Evolutionary conservation across 2,888 invertebrate genomes (phyloP), one percentile per base, ranked within the genome.

Genomic region (Masnerella sp.): DNA sequence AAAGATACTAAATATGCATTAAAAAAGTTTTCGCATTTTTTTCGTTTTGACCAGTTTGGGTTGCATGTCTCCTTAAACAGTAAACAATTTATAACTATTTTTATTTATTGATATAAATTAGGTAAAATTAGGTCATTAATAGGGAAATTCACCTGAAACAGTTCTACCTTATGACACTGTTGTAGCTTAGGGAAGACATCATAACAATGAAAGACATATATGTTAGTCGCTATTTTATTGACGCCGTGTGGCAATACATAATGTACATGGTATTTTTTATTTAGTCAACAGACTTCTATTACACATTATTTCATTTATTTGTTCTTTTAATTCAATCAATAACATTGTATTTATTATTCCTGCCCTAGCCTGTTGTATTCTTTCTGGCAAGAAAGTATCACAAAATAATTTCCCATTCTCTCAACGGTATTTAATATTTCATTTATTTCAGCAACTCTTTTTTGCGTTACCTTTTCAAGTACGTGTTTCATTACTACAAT

Each of bases 311-410:
- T 61, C 47, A 45, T 67, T 75, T 52, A 72, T 49, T 77, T 77
- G 22, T 38, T 28, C 71, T 58, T 84, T 84, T 84, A 82, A 79
- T 83, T 80, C 82, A 83, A 84, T 85, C 79, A 82, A 80, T 86
- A 86, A 86, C 84, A 87, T 85, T 81, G 81, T 82, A 81, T 83
- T 83, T 80, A 80, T 80, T 80, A 78, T 81, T 83, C 80, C 79
- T 78, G 81, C 79, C 77, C 82, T 82, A 85, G 86, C 83, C 83
- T 84, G 84, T 85, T 87, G 85, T 86, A 86, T 87, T 86, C 85
- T 86, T 85, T 86, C 84, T 84, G 84, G 82, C 86, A 85, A 86
- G 86, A 85, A 85, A 85, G 85, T 86, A 86, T 86, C 86, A 87
- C 85, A 87, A 85, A 85, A 86, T 85, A 86, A 84, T 85, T 87